Evolutionary conservation across 1,140 invertebrate genomes (phyloP), one percentile per base, ranked within the genome.

Genomic region (Cecropterus lyciades): DNA sequence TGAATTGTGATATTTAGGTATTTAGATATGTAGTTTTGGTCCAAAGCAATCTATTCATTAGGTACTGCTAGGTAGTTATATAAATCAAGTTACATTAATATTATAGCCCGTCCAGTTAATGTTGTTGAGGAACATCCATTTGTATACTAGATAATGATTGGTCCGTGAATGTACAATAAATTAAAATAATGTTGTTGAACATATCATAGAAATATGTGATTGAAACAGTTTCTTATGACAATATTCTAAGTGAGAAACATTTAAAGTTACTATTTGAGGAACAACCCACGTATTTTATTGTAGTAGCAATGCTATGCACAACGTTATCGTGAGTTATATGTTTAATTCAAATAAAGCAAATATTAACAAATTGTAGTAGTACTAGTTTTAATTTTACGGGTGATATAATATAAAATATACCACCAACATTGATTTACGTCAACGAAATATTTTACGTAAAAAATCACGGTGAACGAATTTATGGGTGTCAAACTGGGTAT

Each of bases 1-100:
- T 60, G 15, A 17, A 60, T 60, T 60, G 57, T 60, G 57, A 60
- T 60, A 60, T 17, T 20, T 60, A 60, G 57, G 37, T 53, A 53
- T 11, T 15, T 17, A 37, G 37, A 17, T 59, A 48, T 0, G 10
- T 60, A 60, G 27, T 60, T 37, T 60, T 60, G 57, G 57, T 60
- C 57, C 57, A 60, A 60, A 37, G 57, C 33, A 30, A 59, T 57
- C 24, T 60, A 60, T 37, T 48, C 10, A 33, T 49, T 48, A 60
- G 14, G n/a, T 27, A 43, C 16, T 56, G 20, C 15, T 40, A 24
- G 16, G 46, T 51, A 51, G 17, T 51, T 3, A 13, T 9, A 56
- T 43, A 56, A 55, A 56, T n/a, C 24, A 45, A 60, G 43, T 46
- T 20, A 48, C 15, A 49, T 49, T 60, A 37, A 30, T 33, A 17